Conservation (phyloP, 2,888 invertebrate species). For the Epistrophe eligans region DNA sequence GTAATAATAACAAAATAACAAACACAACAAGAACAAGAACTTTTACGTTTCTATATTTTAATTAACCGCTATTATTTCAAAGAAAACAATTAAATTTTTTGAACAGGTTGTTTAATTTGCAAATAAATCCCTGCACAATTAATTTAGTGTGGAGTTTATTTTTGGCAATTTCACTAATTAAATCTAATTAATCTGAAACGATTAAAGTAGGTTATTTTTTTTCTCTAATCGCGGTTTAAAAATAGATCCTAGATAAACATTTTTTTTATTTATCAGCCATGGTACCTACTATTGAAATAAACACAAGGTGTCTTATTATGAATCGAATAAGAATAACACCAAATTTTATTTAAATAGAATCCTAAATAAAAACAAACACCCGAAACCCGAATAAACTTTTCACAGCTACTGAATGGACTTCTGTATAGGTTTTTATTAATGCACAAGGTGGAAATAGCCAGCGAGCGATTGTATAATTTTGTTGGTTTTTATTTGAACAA, state of each 20-base stretch:
- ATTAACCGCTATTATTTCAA: too few relatives aligned
- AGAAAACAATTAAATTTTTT: too few relatives aligned
- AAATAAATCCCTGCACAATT: too few relatives aligned
- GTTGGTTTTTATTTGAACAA: constrained; percentile 4
- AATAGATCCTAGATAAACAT: not conserved
- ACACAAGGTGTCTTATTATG: not conserved
- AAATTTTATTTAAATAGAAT: not conserved
- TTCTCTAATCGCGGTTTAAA: not conserved
- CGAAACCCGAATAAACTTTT: not conserved
- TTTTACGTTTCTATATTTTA: too few relatives aligned
- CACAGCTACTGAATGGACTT: not conserved
- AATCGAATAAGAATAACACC: not conserved
- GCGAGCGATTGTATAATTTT: not conserved
- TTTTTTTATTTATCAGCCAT: not conserved
- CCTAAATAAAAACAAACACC: not conserved
- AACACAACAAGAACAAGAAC: too few relatives aligned
- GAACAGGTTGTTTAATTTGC: too few relatives aligned
- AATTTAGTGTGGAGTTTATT: not conserved
- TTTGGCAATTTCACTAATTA: not conserved
- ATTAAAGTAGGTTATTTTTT: not conserved
- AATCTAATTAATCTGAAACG: not conserved
- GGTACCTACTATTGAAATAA: not conserved
- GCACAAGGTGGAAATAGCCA: constrained; percentile 2
- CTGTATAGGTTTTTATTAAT: not conserved
- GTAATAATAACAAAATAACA: too few relatives aligned